Evolutionary conservation across 2,888 invertebrate species (phyloP).

Genomic region (Poecilus cupreus): DNA sequence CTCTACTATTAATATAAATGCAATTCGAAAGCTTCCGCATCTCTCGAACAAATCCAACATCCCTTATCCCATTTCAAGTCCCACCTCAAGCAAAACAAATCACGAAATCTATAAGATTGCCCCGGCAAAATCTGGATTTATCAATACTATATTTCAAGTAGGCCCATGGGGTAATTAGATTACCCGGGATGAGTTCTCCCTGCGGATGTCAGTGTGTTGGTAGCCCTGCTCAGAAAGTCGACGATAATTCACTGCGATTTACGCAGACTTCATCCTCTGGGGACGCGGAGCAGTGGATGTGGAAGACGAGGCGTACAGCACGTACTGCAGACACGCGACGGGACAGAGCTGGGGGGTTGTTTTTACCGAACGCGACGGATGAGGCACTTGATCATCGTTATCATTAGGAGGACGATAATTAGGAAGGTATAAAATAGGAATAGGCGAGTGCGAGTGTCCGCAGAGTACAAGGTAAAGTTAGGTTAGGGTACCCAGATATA

Average conservation of each 20-base stretch:
- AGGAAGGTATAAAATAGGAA: neutral
- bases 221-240: neutral
- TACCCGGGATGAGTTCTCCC: neutral
- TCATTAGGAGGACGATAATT: neutral
- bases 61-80: neutral
- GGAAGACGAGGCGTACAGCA: neutral
- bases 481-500: too few relatives aligned
- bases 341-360: neutral
- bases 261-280: neutral
- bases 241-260: constrained; percentile 31
- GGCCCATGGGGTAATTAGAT: constrained; percentile 29
- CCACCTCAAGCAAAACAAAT: too few relatives aligned
- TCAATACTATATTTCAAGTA: constrained; percentile 11
- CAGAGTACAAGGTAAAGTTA: too few relatives aligned
- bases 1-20: too few relatives aligned
- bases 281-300: neutral
- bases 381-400: neutral
- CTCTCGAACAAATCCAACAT: neutral
- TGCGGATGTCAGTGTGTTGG: neutral
- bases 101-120: neutral
- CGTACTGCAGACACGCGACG: neutral
- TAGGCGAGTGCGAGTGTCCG: too few relatives aligned
- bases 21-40: too few relatives aligned
- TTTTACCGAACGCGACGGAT: neutral
- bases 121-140: constrained; percentile 1